Percentiles rank a stretch among this genome's conserved stretches.
phyloP scores from a whole-genome alignment of 1,140 invertebrate species.

The Globodera rostochiensis region DNA sequence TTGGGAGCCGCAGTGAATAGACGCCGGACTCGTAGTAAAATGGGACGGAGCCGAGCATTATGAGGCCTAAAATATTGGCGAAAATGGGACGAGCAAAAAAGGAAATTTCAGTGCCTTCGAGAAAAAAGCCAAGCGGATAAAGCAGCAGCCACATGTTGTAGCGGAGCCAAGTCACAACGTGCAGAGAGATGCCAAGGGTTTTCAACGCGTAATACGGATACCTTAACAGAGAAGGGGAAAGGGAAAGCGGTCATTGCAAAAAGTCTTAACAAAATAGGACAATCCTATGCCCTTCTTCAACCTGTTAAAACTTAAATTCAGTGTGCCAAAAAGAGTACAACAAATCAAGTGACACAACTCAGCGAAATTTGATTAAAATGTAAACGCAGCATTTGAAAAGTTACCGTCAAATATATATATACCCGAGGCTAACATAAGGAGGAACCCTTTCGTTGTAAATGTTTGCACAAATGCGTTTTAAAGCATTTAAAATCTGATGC shows the following conservation, averaged over 20 bases:
- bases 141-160: conserved; percentile 37
- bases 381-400: no score
- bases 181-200: conserved; percentile 22
- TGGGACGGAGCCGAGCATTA: conserved; percentile 24
- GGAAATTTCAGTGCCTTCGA: conserved; percentile 23
- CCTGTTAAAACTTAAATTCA: no score
- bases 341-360: no score
- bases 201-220: conserved; percentile 32
- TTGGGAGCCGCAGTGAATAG: conserved; percentile 15
- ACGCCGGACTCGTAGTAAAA: conserved; percentile 24
- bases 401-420: no score
- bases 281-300: no score
- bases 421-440: no score
- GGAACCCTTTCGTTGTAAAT: no score
- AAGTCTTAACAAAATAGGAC: no score
- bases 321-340: no score
- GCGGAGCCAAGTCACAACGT: conserved; percentile 22
- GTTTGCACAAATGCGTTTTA: no score
- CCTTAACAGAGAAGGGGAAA: not conserved
- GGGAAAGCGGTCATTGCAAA: not conserved
- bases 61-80: conserved; percentile 4
- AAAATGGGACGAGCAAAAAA: not conserved
- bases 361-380: no score
- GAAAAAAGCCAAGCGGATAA: conserved; percentile 28
- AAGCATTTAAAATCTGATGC: no score